Conservation (phyloP, 2,113 vertebrate species). For the Sarotherodon lohbergeri region DNA sequence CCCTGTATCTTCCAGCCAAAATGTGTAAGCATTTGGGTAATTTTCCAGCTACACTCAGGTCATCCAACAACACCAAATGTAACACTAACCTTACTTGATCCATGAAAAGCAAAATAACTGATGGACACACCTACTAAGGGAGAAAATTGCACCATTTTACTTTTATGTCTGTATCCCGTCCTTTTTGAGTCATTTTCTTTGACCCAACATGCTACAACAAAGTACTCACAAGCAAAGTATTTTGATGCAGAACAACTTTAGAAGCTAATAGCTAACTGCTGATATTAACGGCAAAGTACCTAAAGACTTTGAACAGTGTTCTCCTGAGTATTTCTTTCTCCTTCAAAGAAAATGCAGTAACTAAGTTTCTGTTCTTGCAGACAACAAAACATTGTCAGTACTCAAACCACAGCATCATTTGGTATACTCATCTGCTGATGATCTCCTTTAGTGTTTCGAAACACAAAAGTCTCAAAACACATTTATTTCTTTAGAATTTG, state of each 20-base stretch:
- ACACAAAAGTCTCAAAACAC: background rate
- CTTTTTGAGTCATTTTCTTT: background rate
- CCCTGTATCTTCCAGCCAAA: conserved; percentile 9
- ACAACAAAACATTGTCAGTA: background rate
- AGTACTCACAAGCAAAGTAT: background rate
- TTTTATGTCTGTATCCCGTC: background rate
- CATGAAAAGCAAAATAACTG: background rate
- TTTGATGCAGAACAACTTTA: background rate
- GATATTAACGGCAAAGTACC: background rate
- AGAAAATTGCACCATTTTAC: background rate
- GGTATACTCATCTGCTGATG: background rate
- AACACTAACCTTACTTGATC: conserved; percentile 5
- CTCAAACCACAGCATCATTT: background rate
- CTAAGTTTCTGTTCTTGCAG: background rate
- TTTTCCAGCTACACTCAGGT: conserved; percentile 34
- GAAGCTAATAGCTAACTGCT: background rate
- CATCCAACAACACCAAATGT: conserved; percentile 23
- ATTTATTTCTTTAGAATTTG: background rate
- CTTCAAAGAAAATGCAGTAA: background rate
- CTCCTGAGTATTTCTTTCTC: background rate
- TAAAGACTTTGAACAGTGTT: background rate
- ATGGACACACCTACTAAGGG: background rate
- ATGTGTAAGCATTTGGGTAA: conserved; percentile 34
- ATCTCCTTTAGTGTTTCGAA: background rate
- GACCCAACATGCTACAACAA: background rate